Percentiles rank a stretch among this genome's conserved stretches.
These are phyloP conservation scores for Chaenogobius annularis DNA, from an alignment of 2,113 vertebrate genomes.

Conservation along the genomic window DNA sequence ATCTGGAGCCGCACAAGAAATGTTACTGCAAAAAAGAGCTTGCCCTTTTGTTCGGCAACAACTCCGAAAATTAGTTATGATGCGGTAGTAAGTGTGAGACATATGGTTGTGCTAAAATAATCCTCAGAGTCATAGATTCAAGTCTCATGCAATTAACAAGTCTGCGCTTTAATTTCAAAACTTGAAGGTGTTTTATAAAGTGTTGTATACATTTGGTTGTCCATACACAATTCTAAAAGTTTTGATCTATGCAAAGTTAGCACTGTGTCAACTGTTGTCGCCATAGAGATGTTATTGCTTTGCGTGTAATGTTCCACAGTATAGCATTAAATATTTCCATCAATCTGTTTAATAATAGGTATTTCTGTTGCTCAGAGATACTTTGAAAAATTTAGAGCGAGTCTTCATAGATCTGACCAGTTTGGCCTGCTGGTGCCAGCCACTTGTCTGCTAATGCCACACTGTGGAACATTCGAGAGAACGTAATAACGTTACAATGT, in stretches of 20 bases:
- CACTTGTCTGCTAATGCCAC: too few species aligned
- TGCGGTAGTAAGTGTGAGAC: background rate
- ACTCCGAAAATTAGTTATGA: background rate
- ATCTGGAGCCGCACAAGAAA: background rate
- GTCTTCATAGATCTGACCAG: too few species aligned
- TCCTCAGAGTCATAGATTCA: background rate
- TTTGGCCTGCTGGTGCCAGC: too few species aligned
- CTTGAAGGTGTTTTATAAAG: background rate
- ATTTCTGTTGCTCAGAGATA: too few species aligned
- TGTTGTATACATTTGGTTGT: background rate
- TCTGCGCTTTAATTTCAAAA: background rate
- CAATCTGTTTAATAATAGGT: too few species aligned
- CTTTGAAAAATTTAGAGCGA: too few species aligned
- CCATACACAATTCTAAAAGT: background rate
- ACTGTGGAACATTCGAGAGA: too few species aligned
- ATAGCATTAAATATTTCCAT: too few species aligned
- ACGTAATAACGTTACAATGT: too few species aligned
- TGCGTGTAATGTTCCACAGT: too few species aligned
- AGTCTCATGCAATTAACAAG: background rate
- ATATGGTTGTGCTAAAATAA: background rate
- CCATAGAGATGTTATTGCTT: too few species aligned
- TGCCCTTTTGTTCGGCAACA: background rate
- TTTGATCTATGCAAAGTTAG: background rate
- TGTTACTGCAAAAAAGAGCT: background rate
- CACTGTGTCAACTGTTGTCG: too few species aligned